phyloP scores from a whole-genome alignment of 2,888 invertebrate species.

The Leptura quadrifasciata region DNA sequence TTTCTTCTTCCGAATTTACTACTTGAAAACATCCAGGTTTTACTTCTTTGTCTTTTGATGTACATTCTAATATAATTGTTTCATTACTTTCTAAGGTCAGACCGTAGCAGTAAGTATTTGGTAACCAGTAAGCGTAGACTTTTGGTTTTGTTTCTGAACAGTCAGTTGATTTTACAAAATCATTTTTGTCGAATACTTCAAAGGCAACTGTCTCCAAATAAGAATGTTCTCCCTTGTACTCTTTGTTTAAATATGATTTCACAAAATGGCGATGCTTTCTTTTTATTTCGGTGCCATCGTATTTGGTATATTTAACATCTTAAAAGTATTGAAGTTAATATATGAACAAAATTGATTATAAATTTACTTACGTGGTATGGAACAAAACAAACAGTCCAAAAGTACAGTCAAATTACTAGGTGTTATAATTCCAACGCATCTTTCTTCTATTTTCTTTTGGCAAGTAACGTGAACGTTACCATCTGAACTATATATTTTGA shows the following conservation, averaged over 20 bases:
- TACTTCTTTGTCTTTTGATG: not conserved
- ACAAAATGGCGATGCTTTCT: conserved; percentile 6
- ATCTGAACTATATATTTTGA: conserved; percentile 3
- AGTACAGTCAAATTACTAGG: conserved; percentile 16
- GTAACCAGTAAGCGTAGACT: conserved; percentile 20
- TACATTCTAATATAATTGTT: conserved; percentile 20
- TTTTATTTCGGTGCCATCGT: not conserved
- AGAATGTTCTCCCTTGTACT: not conserved
- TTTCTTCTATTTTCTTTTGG: conserved; percentile 11
- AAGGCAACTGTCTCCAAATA: not conserved
- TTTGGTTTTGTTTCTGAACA: no score
- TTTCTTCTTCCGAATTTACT: not conserved
- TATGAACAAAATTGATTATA: not conserved
- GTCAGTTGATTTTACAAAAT: not conserved
- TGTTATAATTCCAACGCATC: conserved; percentile 14
- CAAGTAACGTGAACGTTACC: not conserved
- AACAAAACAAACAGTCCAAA: conserved; percentile 11
- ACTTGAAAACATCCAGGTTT: conserved; percentile 24
- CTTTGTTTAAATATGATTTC: conserved; percentile 7
- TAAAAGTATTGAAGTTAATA: not conserved
- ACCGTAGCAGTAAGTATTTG: conserved; percentile 27
- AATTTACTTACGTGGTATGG: not conserved
- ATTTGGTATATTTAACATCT: not conserved
- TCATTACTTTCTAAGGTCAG: conserved; percentile 26
- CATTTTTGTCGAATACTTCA: not conserved